Base-by-base conservation (phyloP, 2,888 invertebrate genomes). In the Julus scanicus region DNA sequence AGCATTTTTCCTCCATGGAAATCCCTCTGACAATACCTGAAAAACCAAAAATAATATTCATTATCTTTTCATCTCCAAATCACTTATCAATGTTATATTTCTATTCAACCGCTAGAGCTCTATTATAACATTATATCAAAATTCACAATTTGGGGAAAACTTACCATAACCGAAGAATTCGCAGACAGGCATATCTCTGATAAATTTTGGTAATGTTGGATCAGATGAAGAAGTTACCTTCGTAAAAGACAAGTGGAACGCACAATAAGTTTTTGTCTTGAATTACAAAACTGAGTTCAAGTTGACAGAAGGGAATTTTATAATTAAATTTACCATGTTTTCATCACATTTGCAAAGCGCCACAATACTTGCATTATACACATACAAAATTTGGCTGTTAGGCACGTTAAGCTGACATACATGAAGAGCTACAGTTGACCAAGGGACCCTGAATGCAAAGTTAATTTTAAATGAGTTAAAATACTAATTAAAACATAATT, bases 1-100 rank as follows among this genome's bases (percentile, higher is more conserved):
- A 88, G 15, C 40, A 40, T 53, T 84, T 84, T 15, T 80, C 84
- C 37, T 20, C 37, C 84, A 88, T 57, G 17, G 83, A 83, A 29
- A 88, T 84, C 17, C 85, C 88, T 84, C 88, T 44, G 40, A 88
- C 37, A 37, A 88, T 40, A 40, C 84, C 87, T 87, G 83, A 44
- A 87, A 29, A 53, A 53, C 11, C 9, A 57, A 37, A 11, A 57
- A 87, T 17, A 86, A 86, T 86, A 4, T 49, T 6, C 20, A 53
- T 87, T 87, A n/a, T 15, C 37, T 17, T 86, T 53, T 13, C n/a
- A 29, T 20, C 37, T 6, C 6, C n/a, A n/a, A 84, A 84, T 53
- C 6, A 6, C 6, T 44, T 44, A 44, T 44, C 44, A 44, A n/a
- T n/a, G 44, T 44, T 44, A 44, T 44, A 44, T 44, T 44, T 44